These are phyloP conservation scores for Leptodactylus fallax DNA, from an alignment of 2,797 vertebrate genomes.

Conservation along the genomic window DNA sequence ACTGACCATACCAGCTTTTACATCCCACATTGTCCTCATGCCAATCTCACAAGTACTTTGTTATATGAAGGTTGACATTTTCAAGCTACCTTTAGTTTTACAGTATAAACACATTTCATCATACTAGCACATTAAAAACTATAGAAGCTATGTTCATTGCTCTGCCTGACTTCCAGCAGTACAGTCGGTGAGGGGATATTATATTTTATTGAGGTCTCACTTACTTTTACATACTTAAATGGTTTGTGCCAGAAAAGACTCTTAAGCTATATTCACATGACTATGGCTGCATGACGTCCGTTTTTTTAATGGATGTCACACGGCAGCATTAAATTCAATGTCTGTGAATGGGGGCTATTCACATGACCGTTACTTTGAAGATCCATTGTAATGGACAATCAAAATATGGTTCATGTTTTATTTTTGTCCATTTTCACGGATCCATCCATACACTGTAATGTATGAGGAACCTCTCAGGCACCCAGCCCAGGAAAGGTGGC, in stretches of 20 bases:
- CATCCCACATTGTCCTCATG: slow-evolving; percentile 21
- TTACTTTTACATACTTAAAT: neutral
- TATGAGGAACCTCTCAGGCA: no score
- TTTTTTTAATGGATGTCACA: no score
- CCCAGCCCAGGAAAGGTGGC: no score
- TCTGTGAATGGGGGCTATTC: no score
- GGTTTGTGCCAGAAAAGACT: neutral
- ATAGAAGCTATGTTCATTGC: neutral
- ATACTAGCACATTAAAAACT: neutral
- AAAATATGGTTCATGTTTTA: no score
- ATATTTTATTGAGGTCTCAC: neutral
- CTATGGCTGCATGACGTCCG: no score
- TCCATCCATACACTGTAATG: no score
- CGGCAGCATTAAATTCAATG: no score
- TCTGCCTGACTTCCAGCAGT: neutral
- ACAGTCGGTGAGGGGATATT: neutral
- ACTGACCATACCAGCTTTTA: neutral
- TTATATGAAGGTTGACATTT: slow-evolving; percentile 17
- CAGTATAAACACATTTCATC: neutral
- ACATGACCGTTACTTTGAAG: no score
- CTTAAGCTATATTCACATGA: no score
- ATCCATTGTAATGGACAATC: no score
- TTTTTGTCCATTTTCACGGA: no score
- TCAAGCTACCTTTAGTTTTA: neutral
- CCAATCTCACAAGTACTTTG: slow-evolving; percentile 26